phyloP scores from a whole-genome alignment of 2,888 invertebrate genomes.

The Yponomeuta cagnagella region DNA sequence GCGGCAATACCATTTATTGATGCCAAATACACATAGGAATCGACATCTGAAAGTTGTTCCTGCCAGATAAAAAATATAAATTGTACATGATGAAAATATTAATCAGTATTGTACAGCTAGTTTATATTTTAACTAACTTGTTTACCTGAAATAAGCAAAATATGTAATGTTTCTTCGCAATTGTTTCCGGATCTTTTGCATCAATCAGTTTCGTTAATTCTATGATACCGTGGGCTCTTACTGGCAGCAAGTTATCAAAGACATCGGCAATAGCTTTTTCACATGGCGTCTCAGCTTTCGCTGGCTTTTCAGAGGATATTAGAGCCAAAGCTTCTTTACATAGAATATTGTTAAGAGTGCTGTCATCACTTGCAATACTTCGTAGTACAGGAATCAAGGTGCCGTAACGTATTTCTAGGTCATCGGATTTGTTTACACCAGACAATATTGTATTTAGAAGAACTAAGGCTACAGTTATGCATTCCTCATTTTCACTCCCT shows the following conservation, averaged over 20 bases:
- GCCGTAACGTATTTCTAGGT: slow-evolving; percentile 35
- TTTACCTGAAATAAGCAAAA: slow-evolving; percentile 83
- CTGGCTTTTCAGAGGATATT: slow-evolving; percentile 34
- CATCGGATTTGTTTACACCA: slow-evolving; percentile 34
- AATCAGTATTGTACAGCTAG: background rate
- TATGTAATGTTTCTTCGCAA: slow-evolving; percentile 79
- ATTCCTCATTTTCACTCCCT: slow-evolving; percentile 45
- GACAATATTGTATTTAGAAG: slow-evolving; percentile 57
- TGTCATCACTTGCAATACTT: slow-evolving; percentile 35
- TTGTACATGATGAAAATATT: background rate
- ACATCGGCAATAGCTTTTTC: slow-evolving; percentile 80
- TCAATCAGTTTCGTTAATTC: slow-evolving; percentile 83
- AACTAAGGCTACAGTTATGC: slow-evolving; percentile 55
- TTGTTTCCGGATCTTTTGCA: slow-evolving; percentile 76
- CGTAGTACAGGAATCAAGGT: slow-evolving; percentile 44
- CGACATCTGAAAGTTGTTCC: slow-evolving; percentile 84
- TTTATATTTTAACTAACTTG: background rate
- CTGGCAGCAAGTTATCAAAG: slow-evolving; percentile 83
- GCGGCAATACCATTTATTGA: slow-evolving; percentile 85
- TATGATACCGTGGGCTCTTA: slow-evolving; percentile 87
- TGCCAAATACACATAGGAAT: slow-evolving; percentile 88
- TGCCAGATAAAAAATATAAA: slow-evolving; percentile 42
- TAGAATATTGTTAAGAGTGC: slow-evolving; percentile 42
- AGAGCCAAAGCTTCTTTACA: slow-evolving; percentile 52
- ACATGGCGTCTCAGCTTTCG: slow-evolving; percentile 53